phyloP scores from a whole-genome alignment of 2,797 vertebrate genomes.

The Acipenser ruthenus region DNA sequence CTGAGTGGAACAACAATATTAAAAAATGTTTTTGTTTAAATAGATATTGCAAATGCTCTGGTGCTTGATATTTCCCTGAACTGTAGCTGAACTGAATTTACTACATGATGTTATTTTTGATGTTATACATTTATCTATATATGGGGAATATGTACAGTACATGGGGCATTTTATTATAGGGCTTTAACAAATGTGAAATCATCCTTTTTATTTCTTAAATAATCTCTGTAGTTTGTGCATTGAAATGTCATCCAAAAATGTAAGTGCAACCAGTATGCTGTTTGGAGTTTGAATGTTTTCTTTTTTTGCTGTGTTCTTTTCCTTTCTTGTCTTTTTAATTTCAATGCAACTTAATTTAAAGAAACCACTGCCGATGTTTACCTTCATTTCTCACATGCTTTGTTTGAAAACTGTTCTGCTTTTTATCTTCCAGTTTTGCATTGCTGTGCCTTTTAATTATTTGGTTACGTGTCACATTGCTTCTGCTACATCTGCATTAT shows the following conservation, averaged over 20 bases:
- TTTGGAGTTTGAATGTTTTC: conserved; percentile 45
- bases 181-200: conserved; percentile 15
- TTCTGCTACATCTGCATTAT: conserved; percentile 86
- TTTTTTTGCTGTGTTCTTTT: conserved; percentile 25
- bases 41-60: too few relatives aligned
- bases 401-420: neutral
- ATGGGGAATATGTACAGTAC: too few relatives aligned
- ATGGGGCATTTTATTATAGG: conserved; percentile 15
- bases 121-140: too few relatives aligned
- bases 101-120: too few relatives aligned
- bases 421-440: conserved; percentile 4
- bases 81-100: too few relatives aligned
- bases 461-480: conserved; percentile 80
- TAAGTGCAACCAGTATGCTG: conserved; percentile 40
- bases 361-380: conserved; percentile 6
- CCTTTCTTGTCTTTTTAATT: neutral
- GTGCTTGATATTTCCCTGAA: too few relatives aligned
- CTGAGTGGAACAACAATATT: too few relatives aligned
- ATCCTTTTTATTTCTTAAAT: conserved; percentile 47
- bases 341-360: neutral
- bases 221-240: conserved; percentile 49
- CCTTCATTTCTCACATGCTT: neutral
- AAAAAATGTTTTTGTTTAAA: too few relatives aligned
- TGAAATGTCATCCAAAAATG: conserved; percentile 38
- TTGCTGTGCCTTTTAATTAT: conserved; percentile 55